Evolutionary conservation across 2,888 invertebrate genomes (phyloP).

Genomic region (Agrotis segetum): DNA sequence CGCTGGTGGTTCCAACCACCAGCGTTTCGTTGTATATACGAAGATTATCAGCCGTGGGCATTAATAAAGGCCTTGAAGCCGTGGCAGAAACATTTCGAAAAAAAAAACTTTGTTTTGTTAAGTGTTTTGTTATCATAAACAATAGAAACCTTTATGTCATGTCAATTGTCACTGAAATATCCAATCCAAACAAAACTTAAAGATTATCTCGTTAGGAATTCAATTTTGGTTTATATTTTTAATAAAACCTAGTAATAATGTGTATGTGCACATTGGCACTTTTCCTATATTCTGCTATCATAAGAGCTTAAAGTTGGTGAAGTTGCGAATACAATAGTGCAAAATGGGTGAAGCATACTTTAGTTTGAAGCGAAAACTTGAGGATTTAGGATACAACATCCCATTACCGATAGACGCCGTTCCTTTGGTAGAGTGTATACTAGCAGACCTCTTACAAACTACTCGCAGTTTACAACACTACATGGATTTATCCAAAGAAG

Average conservation of each 20-base stretch:
- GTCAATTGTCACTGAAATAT: slow-evolving; percentile 2
- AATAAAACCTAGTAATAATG: neutral
- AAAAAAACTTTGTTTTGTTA: too few relatives aligned
- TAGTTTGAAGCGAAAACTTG: slow-evolving; percentile 92
- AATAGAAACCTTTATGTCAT: neutral
- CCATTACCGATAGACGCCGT: slow-evolving; percentile 94
- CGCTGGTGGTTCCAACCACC: too few relatives aligned
- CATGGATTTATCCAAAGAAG: slow-evolving; percentile 94
- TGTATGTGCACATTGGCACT: slow-evolving; percentile 11
- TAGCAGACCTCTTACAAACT: slow-evolving; percentile 96
- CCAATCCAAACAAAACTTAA: slow-evolving; percentile 47
- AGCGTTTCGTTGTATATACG: too few relatives aligned
- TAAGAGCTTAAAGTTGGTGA: neutral
- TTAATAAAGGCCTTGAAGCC: too few relatives aligned
- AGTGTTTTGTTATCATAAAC: neutral
- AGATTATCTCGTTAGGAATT: slow-evolving; percentile 30
- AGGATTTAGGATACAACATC: slow-evolving; percentile 96
- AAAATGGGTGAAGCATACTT: slow-evolving; percentile 87
- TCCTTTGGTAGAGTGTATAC: slow-evolving; percentile 94
- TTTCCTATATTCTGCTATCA: neutral
- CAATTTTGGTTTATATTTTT: slow-evolving; percentile 38
- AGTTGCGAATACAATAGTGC: slow-evolving; percentile 6
- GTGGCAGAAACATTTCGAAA: too few relatives aligned
- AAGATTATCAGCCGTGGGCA: too few relatives aligned
- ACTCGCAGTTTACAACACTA: slow-evolving; percentile 97